Conservation (phyloP, 2,888 invertebrate genomes). For the Clusia tigrina region DNA sequence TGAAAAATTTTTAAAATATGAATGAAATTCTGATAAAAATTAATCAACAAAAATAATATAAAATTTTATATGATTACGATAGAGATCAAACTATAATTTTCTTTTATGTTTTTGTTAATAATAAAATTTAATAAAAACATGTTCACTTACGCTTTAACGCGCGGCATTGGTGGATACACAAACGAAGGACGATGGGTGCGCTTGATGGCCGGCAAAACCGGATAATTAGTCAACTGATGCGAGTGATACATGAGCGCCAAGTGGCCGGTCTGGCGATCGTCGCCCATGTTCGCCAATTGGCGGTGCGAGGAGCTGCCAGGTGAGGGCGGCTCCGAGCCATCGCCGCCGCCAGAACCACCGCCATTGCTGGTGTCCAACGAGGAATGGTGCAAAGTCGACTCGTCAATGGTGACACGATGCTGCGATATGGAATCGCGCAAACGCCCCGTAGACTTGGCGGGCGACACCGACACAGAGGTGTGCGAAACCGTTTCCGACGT, state of each 20-base stretch:
- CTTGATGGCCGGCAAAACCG: constrained; percentile 62
- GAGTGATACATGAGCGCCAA: constrained; percentile 64
- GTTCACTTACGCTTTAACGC: constrained; percentile 62
- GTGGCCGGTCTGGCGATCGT: constrained; percentile 56
- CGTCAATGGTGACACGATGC: constrained; percentile 64
- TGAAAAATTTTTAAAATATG: too few relatives aligned
- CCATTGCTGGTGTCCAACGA: constrained; percentile 30
- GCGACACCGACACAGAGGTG: constrained; percentile 65
- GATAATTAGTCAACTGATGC: constrained; percentile 62
- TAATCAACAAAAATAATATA: too few relatives aligned
- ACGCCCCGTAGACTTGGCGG: constrained; percentile 64
- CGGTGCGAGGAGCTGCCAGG: constrained; percentile 51
- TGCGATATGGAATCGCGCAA: constrained; percentile 55
- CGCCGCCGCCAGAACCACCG: constrained; percentile 48
- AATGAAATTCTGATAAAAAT: too few relatives aligned
- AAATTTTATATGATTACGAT: background rate
- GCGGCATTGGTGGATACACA: constrained; percentile 61
- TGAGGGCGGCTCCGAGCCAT: constrained; percentile 56
- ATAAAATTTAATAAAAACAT: too few relatives aligned
- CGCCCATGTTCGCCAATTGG: constrained; percentile 45
- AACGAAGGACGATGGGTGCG: constrained; percentile 62
- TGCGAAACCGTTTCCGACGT: constrained; percentile 79
- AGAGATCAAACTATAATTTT: too few relatives aligned
- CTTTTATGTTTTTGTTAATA: too few relatives aligned
- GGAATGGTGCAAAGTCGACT: constrained; percentile 56